Evolutionary conservation across 2,113 vertebrate species (phyloP), one percentile per base, ranked within the genome.

Genomic region (Onychostoma macrolepis): DNA sequence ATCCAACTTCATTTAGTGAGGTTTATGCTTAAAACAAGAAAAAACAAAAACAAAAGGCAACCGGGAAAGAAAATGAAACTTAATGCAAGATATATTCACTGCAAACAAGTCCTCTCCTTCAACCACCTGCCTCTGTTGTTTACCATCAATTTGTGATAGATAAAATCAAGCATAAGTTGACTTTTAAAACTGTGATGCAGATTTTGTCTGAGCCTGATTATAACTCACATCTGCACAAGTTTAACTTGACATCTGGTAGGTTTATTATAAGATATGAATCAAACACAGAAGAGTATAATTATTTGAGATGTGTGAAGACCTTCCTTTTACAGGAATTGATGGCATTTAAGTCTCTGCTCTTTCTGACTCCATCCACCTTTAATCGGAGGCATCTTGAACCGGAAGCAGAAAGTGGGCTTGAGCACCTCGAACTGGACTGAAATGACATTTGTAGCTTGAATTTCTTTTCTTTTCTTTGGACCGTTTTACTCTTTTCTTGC

Each of bases 401-500:
- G 36, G 45, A 80, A 33, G 58, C n/a, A n/a, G 38, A 75, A 78
- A 19, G 26, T 80, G 56, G 71, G 11, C 65, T 71, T 53, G 43
- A 82, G 30, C 61, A 3, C 48, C 85, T 45, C 72, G 4, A 45
- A 83, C 75, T 61, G 79, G 72, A 50, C 72, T 85, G 83, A 53
- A 79, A 80, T 85, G 63, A 67, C 69, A 84, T 67, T 69, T 85
- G 41, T 56, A 41, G 50, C 48, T 83, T 80, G 38, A 74, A 17
- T 67, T 67, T 67, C 2, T 28, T 76, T 76, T 48, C 6, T 50
- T 53, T 78, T 53, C 50, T 63, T 82, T 87, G 88, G 77, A 80
- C 81, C n/a, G 9, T 74, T 88, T 85, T 28, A 63, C 86, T 83
- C 61, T 87, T 87, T 76, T 87, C 41, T 87, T 80, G 79, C 82